These are phyloP conservation scores for Exaiptasia diaphana DNA, from an alignment of 64 coral and sea anemone genomes.

Conservation along the genomic window DNA sequence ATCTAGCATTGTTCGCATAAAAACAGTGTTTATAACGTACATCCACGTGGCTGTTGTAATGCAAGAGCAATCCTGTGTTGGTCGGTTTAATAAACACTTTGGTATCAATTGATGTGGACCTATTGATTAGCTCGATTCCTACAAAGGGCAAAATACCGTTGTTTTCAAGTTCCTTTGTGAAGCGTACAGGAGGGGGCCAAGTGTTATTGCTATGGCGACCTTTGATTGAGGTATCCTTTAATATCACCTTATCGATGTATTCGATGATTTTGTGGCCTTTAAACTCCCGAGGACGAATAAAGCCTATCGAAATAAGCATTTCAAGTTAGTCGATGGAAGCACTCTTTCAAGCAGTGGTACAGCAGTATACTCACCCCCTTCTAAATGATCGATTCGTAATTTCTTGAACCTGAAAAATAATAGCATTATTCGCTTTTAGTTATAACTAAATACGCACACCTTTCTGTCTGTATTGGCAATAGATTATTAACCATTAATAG, in stretches of 20 bases:
- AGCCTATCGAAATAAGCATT: background rate
- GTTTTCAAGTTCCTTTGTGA: background rate
- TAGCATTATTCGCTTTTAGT: background rate
- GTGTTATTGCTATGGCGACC: conserved; percentile 95
- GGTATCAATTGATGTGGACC: background rate
- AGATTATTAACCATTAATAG: too few relatives aligned
- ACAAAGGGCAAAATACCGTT: conserved; percentile 7
- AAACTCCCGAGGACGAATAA: conserved; percentile 53
- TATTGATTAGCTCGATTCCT: conserved; percentile 13
- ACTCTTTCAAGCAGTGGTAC: too few relatives aligned
- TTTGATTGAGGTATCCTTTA: conserved; percentile 50
- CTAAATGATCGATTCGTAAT: background rate
- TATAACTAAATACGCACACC: background rate
- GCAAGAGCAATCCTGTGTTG: background rate
- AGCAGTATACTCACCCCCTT: background rate
- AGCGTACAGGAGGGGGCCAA: conserved; percentile 16
- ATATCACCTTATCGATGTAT: conserved; percentile 42
- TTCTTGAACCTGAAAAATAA: background rate
- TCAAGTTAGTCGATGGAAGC: too few relatives aligned
- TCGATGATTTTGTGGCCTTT: conserved; percentile 49
- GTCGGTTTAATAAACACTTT: conserved; percentile 21
- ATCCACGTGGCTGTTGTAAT: conserved; percentile 11
- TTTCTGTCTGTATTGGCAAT: background rate
- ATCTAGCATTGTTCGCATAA: conserved; percentile 10
- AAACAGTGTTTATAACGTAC: background rate